Base-by-base conservation (phyloP, 2,888 invertebrate species). In the Drosophila mimetica region DNA sequence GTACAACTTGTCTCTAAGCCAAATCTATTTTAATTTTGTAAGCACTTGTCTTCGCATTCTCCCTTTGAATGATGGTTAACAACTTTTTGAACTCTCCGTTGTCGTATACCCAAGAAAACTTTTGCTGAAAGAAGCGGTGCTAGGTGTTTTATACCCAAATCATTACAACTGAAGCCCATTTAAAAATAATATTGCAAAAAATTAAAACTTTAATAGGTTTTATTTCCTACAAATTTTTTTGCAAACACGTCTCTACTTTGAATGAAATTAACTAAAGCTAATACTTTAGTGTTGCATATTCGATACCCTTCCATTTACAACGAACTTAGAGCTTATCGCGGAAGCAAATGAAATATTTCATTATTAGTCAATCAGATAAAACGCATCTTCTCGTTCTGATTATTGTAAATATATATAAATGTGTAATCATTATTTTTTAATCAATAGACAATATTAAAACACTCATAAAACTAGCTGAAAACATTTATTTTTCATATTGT, bases 221-320 rank as follows among this genome's bases (percentile, higher is more conserved):
- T 13, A 11, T 30, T 30, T 44, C 6, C 11, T 20, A 39, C 18
- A 36, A 14, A 18, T 14, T 61, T 64, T 48, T 73, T 42, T 64
- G 58, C 41, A 75, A 47, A 18, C 89, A 89, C 16, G 32, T 61
- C 0, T 28, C 16, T 25, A 4, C 36, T 42, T 22, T 25, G 18
- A 42, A 32, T 7, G 14, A n/a, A 34, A 8, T 36, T 8, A 34
- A 52, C 69, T 69, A 11, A 67, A 34, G 2, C 55, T 7, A 11
- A 6, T 4, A 25, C 11, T 18, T 5, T 4, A 13, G 11, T 2
- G 9, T 8, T 28, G 6, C 3, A 9, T 16, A 30, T 25, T 53
- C 16, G 61, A 70, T 61, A 53, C 18, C n/a, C 39, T 9, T 13
- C 0, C 7, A 22, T 7, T 25, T 55, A 16, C 13, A 16, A 4